Percentiles rank a stretch among this genome's conserved stretches.
Evolutionary conservation across 2,888 invertebrate species (phyloP).

Genomic region (Drosophila longiperda): DNA sequence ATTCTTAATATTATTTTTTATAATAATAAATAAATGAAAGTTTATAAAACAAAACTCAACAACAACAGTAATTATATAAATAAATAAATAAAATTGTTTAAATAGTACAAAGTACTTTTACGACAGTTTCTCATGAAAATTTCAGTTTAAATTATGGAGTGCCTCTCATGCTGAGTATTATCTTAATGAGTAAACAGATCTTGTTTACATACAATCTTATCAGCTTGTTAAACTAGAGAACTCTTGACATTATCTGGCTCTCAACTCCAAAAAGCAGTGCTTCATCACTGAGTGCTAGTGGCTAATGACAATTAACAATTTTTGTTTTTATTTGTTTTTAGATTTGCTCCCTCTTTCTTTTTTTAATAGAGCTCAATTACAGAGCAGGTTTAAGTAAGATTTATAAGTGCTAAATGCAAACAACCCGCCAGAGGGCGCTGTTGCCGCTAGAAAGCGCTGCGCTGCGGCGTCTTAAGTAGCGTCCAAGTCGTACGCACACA

Average conservation of each 20-base stretch:
- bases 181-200: conserved; percentile 1
- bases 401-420: conserved; percentile 58
- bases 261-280: conserved; percentile 2
- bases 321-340: conserved; percentile 54
- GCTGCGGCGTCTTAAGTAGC: conserved; percentile 53
- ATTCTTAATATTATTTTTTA: background rate
- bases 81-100: background rate
- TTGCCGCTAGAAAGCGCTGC: conserved; percentile 47
- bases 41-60: background rate
- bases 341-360: conserved; percentile 35
- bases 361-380: conserved; percentile 76
- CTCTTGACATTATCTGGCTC: conserved; percentile 21
- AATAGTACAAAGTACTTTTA: background rate
- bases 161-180: background rate
- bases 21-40: background rate
- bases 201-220: background rate
- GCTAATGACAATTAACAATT: conserved; percentile 65
- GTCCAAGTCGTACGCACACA: conserved; percentile 40
- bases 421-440: conserved; percentile 42
- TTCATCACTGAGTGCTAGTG: conserved; percentile 10
- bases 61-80: background rate
- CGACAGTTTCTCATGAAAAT: background rate
- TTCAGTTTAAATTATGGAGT: background rate
- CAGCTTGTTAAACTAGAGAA: conserved; percentile 11
- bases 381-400: conserved; percentile 71